Conservation (phyloP, 2,113 vertebrate species). For the Manacus vitellinus region DNA sequence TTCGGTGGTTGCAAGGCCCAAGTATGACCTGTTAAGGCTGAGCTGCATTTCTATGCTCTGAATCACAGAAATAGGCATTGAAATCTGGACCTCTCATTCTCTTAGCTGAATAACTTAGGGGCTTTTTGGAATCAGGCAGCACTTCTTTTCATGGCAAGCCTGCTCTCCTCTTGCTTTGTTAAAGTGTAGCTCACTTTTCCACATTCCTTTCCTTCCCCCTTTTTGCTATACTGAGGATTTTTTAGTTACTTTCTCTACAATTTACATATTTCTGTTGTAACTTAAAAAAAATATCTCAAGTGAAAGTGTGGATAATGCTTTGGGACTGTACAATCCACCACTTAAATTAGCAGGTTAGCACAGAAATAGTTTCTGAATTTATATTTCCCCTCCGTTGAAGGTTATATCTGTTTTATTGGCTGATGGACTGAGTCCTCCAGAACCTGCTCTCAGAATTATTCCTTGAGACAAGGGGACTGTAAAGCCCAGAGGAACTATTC, state of each 20-base stretch:
- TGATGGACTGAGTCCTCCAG: not conserved
- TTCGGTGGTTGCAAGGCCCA: not conserved
- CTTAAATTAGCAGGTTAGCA: not conserved
- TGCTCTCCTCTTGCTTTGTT: slow-evolving; percentile 2
- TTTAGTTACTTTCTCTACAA: not conserved
- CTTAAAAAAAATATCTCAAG: not conserved
- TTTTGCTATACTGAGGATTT: not conserved
- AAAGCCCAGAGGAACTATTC: not conserved
- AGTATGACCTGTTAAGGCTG: not conserved
- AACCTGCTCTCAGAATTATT: not conserved
- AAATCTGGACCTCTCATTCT: not conserved
- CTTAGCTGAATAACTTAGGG: not conserved
- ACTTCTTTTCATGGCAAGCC: not conserved
- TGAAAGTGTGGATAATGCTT: not conserved
- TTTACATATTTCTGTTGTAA: not conserved
- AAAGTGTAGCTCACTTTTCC: not conserved
- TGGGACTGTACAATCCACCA: not conserved
- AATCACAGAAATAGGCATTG: not conserved
- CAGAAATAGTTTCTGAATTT: not conserved
- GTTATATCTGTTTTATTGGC: not conserved
- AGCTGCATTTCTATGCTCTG: not conserved
- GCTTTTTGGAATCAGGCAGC: not conserved
- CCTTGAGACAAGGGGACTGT: not conserved
- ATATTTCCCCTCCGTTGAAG: not conserved
- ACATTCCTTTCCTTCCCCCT: not conserved